Evolutionary conservation across 1,140 invertebrate genomes (phyloP).

Genomic region (Wiebesia pumilae): DNA sequence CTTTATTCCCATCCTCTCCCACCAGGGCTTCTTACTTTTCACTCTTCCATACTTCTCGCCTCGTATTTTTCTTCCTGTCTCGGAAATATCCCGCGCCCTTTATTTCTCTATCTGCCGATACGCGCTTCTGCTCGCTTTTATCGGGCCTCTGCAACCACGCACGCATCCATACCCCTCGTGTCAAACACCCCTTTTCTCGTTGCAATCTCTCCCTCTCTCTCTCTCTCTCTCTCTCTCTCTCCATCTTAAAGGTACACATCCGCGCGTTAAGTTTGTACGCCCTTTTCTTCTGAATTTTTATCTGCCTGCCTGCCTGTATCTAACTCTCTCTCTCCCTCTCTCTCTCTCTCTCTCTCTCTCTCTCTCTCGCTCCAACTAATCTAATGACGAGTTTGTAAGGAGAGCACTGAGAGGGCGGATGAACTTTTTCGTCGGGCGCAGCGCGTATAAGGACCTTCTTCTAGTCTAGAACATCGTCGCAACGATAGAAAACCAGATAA

Average conservation of each 20-base stretch:
- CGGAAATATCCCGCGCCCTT: not conserved
- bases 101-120: not conserved
- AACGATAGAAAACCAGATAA: not conserved
- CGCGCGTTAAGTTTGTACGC: not conserved
- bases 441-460: not conserved
- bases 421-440: not conserved
- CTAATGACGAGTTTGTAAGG: not conserved
- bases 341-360: not conserved
- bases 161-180: not conserved
- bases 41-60: no score
- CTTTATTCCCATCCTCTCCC: conserved; percentile 29
- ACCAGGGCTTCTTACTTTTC: not conserved
- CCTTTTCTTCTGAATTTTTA: no score
- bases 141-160: not conserved
- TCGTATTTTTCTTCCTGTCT: not conserved
- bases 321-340: not conserved
- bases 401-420: not conserved
- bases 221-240: no score
- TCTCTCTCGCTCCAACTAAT: not conserved
- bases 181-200: not conserved
- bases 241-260: no score
- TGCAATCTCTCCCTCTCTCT: no score
- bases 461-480: not conserved
- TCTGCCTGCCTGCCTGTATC: no score
- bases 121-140: not conserved